A percentile compares a stretch with the other conserved stretches of the same genome.
phyloP scores from a whole-genome alignment of 2,797 vertebrate genomes.

The Sebastes hopkinsi region DNA sequence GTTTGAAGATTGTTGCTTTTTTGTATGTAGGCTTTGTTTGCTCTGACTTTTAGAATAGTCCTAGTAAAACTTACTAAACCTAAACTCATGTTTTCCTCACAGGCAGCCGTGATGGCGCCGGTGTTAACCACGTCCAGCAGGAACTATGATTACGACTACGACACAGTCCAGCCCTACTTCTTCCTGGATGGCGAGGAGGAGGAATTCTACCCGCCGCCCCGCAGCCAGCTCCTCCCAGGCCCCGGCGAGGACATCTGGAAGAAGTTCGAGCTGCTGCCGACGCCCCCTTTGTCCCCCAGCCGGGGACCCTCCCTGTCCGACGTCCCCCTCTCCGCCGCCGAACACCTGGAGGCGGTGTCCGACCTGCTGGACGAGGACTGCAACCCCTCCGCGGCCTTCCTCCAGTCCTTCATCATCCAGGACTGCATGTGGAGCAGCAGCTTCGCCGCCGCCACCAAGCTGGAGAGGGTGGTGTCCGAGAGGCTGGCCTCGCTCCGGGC shows the following conservation, averaged over 20 bases:
- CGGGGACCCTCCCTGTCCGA: not conserved
- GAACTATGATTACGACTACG: constrained; percentile 51
- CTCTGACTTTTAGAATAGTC: not conserved
- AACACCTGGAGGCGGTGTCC: constrained; percentile 37
- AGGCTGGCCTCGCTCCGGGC: constrained; percentile 87
- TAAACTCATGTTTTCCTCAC: not conserved
- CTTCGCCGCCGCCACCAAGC: constrained; percentile 87
- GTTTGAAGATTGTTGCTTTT: too few species aligned
- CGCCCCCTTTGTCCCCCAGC: constrained; percentile 84
- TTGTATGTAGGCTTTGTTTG: too few species aligned
- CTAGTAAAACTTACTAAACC: not conserved
- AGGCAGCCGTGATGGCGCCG: constrained; percentile 31
- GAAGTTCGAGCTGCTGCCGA: constrained; percentile 93
- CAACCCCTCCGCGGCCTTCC: constrained; percentile 84
- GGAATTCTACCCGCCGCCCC: constrained; percentile 89
- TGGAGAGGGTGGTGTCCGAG: constrained; percentile 89
- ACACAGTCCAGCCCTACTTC: constrained; percentile 73
- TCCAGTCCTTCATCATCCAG: constrained; percentile 92
- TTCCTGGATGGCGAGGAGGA: constrained; percentile 89
- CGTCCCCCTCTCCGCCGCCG: not conserved
- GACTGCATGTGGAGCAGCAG: constrained; percentile 98
- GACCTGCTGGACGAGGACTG: constrained; percentile 89
- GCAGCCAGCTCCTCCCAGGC: constrained; percentile 86
- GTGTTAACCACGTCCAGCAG: constrained; percentile 6
- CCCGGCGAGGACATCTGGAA: constrained; percentile 96